Conservation (phyloP, 92 coral and sea anemone genomes). For the Epizoanthus illoricatus region DNA sequence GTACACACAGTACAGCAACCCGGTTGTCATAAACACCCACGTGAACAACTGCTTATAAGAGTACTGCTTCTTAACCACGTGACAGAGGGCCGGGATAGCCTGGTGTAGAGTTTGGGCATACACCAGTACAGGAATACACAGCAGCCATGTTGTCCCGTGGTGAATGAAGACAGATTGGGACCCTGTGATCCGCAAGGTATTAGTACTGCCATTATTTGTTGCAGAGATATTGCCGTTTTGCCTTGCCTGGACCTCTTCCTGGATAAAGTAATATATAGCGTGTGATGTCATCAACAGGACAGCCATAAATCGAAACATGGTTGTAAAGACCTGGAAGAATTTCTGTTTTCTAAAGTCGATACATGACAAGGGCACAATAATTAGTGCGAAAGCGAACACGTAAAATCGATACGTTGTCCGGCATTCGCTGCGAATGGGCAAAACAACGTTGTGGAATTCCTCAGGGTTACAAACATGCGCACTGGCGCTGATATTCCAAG, state of each 20-base stretch:
- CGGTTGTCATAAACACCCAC: conserved; percentile 19
- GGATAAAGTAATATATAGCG: conserved; percentile 27
- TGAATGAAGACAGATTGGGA: conserved; percentile 6
- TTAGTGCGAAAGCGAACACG: conserved; percentile 14
- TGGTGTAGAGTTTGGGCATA: conserved; percentile 41
- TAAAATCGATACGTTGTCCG: conserved; percentile 25
- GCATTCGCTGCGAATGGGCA: conserved; percentile 12
- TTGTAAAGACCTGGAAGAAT: conserved; percentile 24
- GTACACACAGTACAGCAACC: conserved; percentile 25
- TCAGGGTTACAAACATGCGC: conserved; percentile 29
- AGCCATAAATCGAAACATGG: conserved; percentile 22
- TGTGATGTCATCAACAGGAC: conserved; percentile 33
- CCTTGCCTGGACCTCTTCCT: conserved; percentile 2
- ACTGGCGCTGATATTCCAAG: conserved; percentile 35
- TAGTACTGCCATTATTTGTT: background rate
- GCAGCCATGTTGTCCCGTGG: conserved; percentile 17
- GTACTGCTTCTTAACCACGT: conserved; percentile 38
- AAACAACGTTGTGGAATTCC: conserved; percentile 25
- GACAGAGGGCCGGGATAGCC: conserved; percentile 41
- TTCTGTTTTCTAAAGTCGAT: conserved; percentile 38
- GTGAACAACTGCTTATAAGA: conserved; percentile 38
- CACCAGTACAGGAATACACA: conserved; percentile 35
- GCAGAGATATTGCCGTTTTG: background rate
- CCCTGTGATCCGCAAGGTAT: background rate
- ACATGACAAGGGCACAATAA: conserved; percentile 29